Evolutionary conservation across 2,113 vertebrate species (phyloP).

Genomic region (Chaetodon auriga): DNA sequence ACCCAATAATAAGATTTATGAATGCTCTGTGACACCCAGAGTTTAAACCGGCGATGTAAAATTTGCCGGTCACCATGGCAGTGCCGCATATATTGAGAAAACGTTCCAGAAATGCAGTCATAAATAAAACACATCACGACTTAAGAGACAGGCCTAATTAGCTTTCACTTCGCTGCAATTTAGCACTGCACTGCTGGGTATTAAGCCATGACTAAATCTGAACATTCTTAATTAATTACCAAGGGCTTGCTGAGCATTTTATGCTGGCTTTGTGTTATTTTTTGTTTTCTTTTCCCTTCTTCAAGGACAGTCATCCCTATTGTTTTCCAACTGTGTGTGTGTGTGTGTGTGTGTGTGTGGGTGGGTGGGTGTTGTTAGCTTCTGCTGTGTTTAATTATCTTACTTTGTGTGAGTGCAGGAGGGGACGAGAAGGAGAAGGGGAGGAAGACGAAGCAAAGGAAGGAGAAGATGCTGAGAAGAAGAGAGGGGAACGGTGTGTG

Average conservation of each 20-base stretch:
- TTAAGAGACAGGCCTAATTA: conserved; percentile 71
- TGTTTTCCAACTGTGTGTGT: conserved; percentile 31
- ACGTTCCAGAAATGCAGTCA: conserved; percentile 50
- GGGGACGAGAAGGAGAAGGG: background rate
- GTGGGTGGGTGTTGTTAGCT: conserved; percentile 23
- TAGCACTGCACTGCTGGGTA: conserved; percentile 60
- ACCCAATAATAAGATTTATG: conserved; percentile 64
- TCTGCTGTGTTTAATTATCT: conserved; percentile 7
- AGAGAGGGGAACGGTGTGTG: background rate
- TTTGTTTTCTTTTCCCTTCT: conserved; percentile 30
- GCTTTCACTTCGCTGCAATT: conserved; percentile 67
- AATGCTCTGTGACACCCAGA: conserved; percentile 45
- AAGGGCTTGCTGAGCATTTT: conserved; percentile 55
- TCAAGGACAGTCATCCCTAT: conserved; percentile 48
- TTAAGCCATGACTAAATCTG: conserved; percentile 63
- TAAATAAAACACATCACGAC: conserved; percentile 68
- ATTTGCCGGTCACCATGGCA: conserved; percentile 38
- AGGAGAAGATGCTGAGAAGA: background rate
- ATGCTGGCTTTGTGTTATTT: conserved; percentile 36
- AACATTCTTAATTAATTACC: conserved; percentile 73
- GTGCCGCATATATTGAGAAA: conserved; percentile 42
- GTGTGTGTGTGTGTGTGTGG: conserved; percentile 18
- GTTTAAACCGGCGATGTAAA: conserved; percentile 26
- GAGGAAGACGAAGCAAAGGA: background rate
- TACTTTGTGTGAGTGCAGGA: conserved; percentile 19